Conservation (phyloP, 1,140 invertebrate genomes). For the Pectinophora gossypiella region DNA sequence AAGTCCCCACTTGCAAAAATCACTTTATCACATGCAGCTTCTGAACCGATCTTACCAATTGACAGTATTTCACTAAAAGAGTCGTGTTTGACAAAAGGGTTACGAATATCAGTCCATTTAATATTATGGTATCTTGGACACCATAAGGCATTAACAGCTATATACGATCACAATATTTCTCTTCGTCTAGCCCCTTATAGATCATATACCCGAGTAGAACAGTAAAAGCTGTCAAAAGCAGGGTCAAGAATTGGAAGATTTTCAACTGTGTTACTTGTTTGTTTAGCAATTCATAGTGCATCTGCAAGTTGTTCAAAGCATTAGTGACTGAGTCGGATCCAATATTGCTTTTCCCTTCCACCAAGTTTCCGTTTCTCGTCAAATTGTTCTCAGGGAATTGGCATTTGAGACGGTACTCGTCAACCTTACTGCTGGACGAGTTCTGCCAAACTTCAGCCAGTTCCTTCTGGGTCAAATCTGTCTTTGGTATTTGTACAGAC, state of each 20-base stretch:
- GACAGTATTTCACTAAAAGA: constrained; percentile 37
- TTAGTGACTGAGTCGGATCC: constrained; percentile 44
- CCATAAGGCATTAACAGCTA: constrained; percentile 47
- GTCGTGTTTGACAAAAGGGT: constrained; percentile 29
- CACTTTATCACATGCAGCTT: constrained; percentile 13
- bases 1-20: no score
- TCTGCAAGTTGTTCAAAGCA: constrained; percentile 44
- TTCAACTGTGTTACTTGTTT: constrained; percentile 43
- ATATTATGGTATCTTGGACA: constrained; percentile 39
- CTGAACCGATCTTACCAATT: constrained; percentile 16
- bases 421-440: constrained; percentile 53
- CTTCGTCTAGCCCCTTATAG: constrained; percentile 37
- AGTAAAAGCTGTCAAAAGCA: constrained; percentile 36
- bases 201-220: constrained; percentile 44
- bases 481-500: constrained; percentile 57
- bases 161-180: constrained; percentile 48
- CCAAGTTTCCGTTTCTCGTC: constrained; percentile 42
- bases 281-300: constrained; percentile 45
- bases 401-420: constrained; percentile 68
- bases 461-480: constrained; percentile 50
- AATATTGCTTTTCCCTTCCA: constrained; percentile 28
- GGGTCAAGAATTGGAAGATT: constrained; percentile 41
- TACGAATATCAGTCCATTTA: constrained; percentile 22
- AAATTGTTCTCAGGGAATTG: constrained; percentile 52
- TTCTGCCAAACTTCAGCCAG: constrained; percentile 60